These are phyloP conservation scores for Gymnothorax javanicus DNA, from an alignment of 2,797 vertebrate genomes.

Conservation along the genomic window DNA sequence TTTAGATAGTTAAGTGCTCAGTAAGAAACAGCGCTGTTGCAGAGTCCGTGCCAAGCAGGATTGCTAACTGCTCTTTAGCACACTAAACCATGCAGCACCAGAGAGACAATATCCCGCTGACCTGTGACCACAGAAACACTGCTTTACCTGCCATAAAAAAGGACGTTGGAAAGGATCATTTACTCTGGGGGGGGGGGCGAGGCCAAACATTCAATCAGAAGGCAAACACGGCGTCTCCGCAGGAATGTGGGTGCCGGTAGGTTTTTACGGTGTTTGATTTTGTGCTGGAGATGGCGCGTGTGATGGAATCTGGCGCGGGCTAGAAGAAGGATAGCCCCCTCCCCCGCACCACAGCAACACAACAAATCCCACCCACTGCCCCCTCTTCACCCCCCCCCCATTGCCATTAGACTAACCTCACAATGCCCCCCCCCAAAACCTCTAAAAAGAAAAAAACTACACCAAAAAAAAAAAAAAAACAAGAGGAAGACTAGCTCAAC, in stretches of 20 bases:
- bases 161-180: not conserved
- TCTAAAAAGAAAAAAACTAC: not conserved
- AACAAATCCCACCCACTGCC: not conserved
- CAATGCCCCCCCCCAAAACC: not conserved
- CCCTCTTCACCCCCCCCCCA: not conserved
- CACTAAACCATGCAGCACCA: not conserved
- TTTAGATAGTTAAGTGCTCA: too few relatives aligned
- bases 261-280: slow-evolving; percentile 26
- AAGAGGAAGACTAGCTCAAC: not conserved
- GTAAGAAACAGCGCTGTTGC: too few relatives aligned
- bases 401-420: not conserved
- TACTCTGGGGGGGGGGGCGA: not conserved
- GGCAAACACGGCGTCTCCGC: not conserved
- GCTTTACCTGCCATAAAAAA: slow-evolving; percentile 3
- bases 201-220: not conserved
- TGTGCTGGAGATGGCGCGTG: not conserved
- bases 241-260: slow-evolving; percentile 2
- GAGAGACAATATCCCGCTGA: not conserved
- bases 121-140: not conserved
- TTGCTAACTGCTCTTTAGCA: not conserved
- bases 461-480: slow-evolving; percentile 4
- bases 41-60: not conserved
- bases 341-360: not conserved
- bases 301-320: slow-evolving; percentile 27
- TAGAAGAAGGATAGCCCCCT: not conserved